These are phyloP conservation scores for Drymodes brunneopygia DNA, from an alignment of 2,113 vertebrate species.

Conservation along the genomic window DNA sequence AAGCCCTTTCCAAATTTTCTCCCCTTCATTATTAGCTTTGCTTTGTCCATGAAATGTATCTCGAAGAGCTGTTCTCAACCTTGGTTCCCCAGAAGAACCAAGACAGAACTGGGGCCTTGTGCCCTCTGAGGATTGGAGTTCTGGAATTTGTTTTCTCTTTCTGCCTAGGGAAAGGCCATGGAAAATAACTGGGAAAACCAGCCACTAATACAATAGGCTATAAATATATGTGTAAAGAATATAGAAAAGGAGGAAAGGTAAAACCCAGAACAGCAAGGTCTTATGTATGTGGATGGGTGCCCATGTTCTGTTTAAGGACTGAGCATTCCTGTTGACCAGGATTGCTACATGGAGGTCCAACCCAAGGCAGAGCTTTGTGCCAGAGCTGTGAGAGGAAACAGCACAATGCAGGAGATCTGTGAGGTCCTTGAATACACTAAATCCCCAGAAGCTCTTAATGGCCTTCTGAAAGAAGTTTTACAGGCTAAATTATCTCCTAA, in stretches of 20 bases:
- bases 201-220: background rate
- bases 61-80: background rate
- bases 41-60: background rate
- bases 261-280: background rate
- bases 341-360: background rate
- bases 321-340: background rate
- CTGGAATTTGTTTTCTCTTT: background rate
- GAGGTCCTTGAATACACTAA: background rate
- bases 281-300: background rate
- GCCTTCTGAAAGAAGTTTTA: conserved; percentile 30
- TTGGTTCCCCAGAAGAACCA: background rate
- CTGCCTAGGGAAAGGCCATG: no score
- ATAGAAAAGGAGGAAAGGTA: background rate
- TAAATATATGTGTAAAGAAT: no score
- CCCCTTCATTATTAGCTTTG: background rate
- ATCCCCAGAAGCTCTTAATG: background rate
- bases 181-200: background rate
- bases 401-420: background rate
- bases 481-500: background rate
- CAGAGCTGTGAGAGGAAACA: background rate
- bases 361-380: background rate
- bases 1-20: background rate
- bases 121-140: background rate
- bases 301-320: background rate
- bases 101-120: fast-evolving